phyloP scores from a whole-genome alignment of 2,113 vertebrate species.

The Poecilia latipinna region DNA sequence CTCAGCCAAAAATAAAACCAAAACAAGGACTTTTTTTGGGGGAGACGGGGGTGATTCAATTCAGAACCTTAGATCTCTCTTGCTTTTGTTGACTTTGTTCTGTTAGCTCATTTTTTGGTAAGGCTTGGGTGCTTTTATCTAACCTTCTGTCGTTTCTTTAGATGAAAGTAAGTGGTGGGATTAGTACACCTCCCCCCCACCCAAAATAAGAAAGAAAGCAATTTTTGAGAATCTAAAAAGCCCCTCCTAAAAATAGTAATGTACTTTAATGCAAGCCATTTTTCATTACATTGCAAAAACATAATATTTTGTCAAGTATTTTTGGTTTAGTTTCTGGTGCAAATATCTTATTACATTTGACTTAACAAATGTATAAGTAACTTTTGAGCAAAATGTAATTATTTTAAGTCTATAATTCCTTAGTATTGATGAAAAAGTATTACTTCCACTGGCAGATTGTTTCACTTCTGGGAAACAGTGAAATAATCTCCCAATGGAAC shows the following conservation, averaged over 20 bases:
- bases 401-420: no score
- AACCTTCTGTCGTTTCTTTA: slow-evolving; percentile 76
- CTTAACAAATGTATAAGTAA: no score
- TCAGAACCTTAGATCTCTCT: slow-evolving; percentile 82
- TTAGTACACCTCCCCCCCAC: slow-evolving; percentile 27
- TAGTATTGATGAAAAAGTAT: no score
- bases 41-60: slow-evolving; percentile 55
- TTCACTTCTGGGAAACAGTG: no score
- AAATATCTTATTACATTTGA: no score
- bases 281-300: slow-evolving; percentile 19
- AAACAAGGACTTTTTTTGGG: slow-evolving; percentile 59
- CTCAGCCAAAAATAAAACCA: slow-evolving; percentile 76
- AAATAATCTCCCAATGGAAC: no score
- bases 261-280: slow-evolving; percentile 14
- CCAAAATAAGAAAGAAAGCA: slow-evolving; percentile 60
- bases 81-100: slow-evolving; percentile 81
- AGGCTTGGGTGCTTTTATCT: slow-evolving; percentile 81
- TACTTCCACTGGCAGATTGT: no score
- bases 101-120: slow-evolving; percentile 69
- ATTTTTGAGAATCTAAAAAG: slow-evolving; percentile 53
- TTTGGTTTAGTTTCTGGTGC: no score
- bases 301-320: no score
- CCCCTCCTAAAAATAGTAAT: slow-evolving; percentile 27
- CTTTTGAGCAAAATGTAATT: no score
- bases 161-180: slow-evolving; percentile 79